A percentile compares a stretch with the other conserved stretches of the same genome.
Conservation (phyloP, 2,888 invertebrate genomes). For the Cheilosia pagana region DNA sequence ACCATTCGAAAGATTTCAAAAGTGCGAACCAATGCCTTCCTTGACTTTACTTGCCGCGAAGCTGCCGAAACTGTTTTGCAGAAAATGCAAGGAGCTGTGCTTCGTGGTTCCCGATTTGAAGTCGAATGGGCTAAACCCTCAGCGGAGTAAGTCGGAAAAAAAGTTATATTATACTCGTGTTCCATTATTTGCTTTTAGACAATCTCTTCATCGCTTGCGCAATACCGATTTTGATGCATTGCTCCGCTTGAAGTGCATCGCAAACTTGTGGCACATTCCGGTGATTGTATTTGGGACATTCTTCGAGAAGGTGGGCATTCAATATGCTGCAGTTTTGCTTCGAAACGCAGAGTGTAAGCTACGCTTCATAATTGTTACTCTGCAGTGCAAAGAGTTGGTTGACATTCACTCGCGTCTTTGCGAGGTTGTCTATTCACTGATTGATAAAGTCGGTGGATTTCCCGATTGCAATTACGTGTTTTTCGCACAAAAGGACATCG, state of each 20-base stretch:
- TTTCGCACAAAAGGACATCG: slow-evolving; percentile 77
- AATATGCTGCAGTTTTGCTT: slow-evolving; percentile 78
- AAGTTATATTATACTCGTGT: not conserved
- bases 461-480: slow-evolving; percentile 78
- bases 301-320: slow-evolving; percentile 75
- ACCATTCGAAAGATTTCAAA: slow-evolving; percentile 78
- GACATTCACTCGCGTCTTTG: slow-evolving; percentile 80
- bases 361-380: slow-evolving; percentile 76
- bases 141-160: slow-evolving; percentile 76
- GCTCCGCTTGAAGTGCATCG: slow-evolving; percentile 79
- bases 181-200: slow-evolving; percentile 68
- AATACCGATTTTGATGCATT: slow-evolving; percentile 79
- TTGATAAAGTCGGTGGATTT: slow-evolving; percentile 78
- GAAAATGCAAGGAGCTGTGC: slow-evolving; percentile 75
- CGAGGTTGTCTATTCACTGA: slow-evolving; percentile 78
- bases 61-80: slow-evolving; percentile 78
- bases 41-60: slow-evolving; percentile 78
- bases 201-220: slow-evolving; percentile 78
- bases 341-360: slow-evolving; percentile 73
- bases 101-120: slow-evolving; percentile 76
- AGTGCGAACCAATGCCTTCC: slow-evolving; percentile 78
- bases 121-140: slow-evolving; percentile 80
- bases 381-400: slow-evolving; percentile 76
- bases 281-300: slow-evolving; percentile 79
- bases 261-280: slow-evolving; percentile 79